A percentile compares a stretch with the other conserved stretches of the same genome.
These are phyloP conservation scores for Protobothrops flavoviridis DNA, from an alignment of 2,113 vertebrate species.

Conservation along the genomic window DNA sequence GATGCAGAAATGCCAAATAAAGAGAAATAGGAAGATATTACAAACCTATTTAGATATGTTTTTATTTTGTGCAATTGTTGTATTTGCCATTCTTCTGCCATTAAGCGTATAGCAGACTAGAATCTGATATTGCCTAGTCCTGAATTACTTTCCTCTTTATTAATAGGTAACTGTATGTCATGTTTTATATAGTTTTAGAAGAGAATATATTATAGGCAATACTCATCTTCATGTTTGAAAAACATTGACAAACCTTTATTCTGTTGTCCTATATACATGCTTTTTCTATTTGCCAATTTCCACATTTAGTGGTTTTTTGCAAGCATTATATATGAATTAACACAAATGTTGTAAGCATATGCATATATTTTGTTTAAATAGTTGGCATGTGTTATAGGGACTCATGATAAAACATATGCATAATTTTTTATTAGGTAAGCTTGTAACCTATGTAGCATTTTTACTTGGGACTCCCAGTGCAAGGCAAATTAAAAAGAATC, in stretches of 20 bases:
- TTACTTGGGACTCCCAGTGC: neutral
- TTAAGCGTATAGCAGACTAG: neutral
- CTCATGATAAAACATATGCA: neutral
- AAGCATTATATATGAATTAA: neutral
- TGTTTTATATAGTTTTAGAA: slow-evolving; percentile 2
- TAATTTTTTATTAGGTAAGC: neutral
- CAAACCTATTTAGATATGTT: neutral
- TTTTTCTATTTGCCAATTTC: neutral
- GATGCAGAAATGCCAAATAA: neutral
- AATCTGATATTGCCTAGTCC: neutral
- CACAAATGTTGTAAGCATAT: neutral
- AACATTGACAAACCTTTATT: neutral
- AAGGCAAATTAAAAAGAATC: neutral
- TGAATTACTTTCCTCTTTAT: slow-evolving; percentile 2
- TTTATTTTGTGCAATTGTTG: neutral
- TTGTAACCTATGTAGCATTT: neutral
- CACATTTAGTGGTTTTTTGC: neutral
- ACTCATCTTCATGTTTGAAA: neutral
- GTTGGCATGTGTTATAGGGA: neutral
- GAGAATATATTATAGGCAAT: neutral
- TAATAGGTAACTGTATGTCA: neutral
- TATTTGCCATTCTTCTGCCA: neutral
- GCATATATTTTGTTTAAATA: neutral
- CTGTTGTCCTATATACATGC: neutral
- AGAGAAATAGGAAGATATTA: neutral